phyloP scores from a whole-genome alignment of 2,797 vertebrate species.

The Neosalanx taihuensis region DNA sequence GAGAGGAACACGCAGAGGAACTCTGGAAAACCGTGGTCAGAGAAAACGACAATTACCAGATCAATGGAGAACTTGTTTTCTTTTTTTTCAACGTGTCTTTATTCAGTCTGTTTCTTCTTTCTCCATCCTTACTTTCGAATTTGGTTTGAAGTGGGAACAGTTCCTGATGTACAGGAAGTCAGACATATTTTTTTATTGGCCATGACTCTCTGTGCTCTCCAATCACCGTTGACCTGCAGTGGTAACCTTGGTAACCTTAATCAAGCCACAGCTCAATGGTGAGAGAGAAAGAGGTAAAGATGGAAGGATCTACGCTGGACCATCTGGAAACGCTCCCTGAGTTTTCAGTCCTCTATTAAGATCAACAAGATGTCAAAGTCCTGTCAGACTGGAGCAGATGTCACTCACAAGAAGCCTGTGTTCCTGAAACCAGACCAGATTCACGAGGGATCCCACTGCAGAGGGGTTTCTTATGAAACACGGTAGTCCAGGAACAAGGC shows the following conservation, averaged over 20 bases:
- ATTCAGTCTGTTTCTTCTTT: neutral
- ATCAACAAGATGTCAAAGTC: slow-evolving; percentile 76
- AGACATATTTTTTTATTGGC: slow-evolving; percentile 24
- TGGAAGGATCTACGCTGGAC: neutral
- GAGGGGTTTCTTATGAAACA: no score
- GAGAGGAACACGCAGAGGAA: slow-evolving; percentile 16
- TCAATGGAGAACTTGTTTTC: slow-evolving; percentile 27
- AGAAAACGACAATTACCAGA: slow-evolving; percentile 32
- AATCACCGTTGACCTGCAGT: slow-evolving; percentile 43
- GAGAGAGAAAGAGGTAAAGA: neutral
- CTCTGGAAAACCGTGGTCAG: slow-evolving; percentile 45
- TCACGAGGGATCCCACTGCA: no score
- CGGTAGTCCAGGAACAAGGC: no score
- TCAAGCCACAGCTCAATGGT: slow-evolving; percentile 66
- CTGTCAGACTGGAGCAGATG: slow-evolving; percentile 69
- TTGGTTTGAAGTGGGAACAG: neutral
- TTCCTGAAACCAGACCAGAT: no score
- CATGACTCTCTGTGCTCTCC: slow-evolving; percentile 16
- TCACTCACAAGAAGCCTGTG: slow-evolving; percentile 70
- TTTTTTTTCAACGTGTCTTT: neutral
- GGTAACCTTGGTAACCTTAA: slow-evolving; percentile 65
- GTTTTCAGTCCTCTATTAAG: slow-evolving; percentile 51
- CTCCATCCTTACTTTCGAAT: neutral
- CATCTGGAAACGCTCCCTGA: no score
- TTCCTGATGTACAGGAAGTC: slow-evolving; percentile 31